These are phyloP conservation scores for Cnemophilus loriae DNA, from an alignment of 2,113 vertebrate species.

Conservation along the genomic window DNA sequence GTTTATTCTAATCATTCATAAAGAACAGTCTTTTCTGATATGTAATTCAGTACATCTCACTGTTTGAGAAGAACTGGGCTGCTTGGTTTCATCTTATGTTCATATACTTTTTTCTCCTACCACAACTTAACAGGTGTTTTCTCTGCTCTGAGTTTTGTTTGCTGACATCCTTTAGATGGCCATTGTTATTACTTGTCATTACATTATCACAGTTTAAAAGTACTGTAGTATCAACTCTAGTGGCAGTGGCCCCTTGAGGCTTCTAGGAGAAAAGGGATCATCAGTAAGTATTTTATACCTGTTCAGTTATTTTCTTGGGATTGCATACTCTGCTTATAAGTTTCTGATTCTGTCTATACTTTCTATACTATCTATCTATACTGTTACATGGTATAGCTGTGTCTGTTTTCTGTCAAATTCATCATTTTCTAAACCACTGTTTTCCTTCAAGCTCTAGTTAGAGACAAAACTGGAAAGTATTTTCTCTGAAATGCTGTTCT, in stretches of 20 bases:
- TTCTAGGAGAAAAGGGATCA: background rate
- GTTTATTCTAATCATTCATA: background rate
- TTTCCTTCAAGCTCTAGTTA: background rate
- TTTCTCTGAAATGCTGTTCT: background rate
- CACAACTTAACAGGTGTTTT: background rate
- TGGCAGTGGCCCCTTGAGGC: background rate
- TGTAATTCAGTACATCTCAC: background rate
- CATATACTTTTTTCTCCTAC: background rate
- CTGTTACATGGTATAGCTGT: background rate
- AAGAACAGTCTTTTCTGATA: background rate
- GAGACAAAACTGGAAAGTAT: background rate
- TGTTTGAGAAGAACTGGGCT: background rate
- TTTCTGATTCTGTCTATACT: background rate
- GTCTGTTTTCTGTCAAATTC: background rate
- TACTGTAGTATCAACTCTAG: background rate
- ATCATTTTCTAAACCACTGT: background rate
- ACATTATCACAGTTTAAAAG: background rate
- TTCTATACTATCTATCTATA: background rate
- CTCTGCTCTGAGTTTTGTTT: background rate
- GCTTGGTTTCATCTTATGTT: background rate
- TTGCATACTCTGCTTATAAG: background rate
- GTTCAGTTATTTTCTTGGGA: background rate
- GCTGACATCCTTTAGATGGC: background rate
- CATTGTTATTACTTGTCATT: background rate
- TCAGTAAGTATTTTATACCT: background rate